Conservation (phyloP, 2,113 vertebrate species). For the Symphodus melops region DNA sequence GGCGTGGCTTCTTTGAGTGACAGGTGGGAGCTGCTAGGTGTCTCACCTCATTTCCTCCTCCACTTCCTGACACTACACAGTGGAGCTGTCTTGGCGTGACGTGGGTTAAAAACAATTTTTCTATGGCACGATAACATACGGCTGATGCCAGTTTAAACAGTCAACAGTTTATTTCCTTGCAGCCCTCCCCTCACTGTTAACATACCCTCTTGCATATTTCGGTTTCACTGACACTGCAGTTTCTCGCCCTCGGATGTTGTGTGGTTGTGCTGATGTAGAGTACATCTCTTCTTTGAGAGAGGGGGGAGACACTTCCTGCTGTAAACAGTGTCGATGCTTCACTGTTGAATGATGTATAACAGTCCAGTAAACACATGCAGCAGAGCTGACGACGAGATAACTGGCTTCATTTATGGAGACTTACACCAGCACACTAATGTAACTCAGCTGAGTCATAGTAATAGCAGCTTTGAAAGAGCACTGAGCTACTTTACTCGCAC, state of each 20-base stretch:
- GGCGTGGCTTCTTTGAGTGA: too few relatives aligned
- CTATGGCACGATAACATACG: background rate
- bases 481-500: background rate
- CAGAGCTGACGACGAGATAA: background rate
- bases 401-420: background rate
- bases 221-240: constrained; percentile 16
- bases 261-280: constrained; percentile 13
- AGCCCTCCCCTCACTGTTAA: background rate
- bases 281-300: background rate
- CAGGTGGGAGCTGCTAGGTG: too few relatives aligned
- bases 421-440: background rate
- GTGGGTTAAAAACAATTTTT: too few relatives aligned
- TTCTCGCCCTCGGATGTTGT: background rate
- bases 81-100: too few relatives aligned
- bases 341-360: background rate
- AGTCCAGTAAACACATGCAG: background rate
- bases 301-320: constrained; percentile 5
- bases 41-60: too few relatives aligned
- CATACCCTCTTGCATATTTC: constrained; percentile 6
- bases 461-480: constrained; percentile 1
- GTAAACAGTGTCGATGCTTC: background rate
- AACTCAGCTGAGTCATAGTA: background rate
- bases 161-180: too few relatives aligned
- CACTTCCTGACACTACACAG: too few relatives aligned
- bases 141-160: background rate